These are phyloP conservation scores for Xylota sylvarum DNA, from an alignment of 2,888 invertebrate genomes.

Conservation along the genomic window DNA sequence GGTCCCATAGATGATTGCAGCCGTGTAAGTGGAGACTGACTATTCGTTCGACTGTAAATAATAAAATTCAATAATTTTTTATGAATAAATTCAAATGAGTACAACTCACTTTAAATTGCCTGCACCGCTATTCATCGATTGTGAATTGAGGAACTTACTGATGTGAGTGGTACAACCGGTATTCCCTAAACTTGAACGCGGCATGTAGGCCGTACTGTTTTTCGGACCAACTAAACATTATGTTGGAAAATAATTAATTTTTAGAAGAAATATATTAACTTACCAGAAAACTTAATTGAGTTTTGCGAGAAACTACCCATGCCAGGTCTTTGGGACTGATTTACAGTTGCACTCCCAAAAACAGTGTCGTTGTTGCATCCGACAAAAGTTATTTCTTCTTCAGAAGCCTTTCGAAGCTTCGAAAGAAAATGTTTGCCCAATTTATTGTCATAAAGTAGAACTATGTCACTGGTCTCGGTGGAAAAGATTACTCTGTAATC, in stretches of 20 bases:
- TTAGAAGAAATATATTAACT: neutral
- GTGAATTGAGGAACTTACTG: slow-evolving; percentile 80
- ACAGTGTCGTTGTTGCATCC: slow-evolving; percentile 86
- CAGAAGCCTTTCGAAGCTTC: slow-evolving; percentile 90
- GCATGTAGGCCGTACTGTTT: slow-evolving; percentile 79
- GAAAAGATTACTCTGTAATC: slow-evolving; percentile 90
- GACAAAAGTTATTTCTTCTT: slow-evolving; percentile 89
- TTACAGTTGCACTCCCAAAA: slow-evolving; percentile 79
- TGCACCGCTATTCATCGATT: slow-evolving; percentile 81
- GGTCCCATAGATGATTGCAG: slow-evolving; percentile 83
- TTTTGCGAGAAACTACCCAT: slow-evolving; percentile 80
- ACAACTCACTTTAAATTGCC: slow-evolving; percentile 81
- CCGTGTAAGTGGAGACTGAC: slow-evolving; percentile 82
- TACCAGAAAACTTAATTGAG: slow-evolving; percentile 81
- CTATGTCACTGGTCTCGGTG: slow-evolving; percentile 91
- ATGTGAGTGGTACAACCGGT: slow-evolving; percentile 79
- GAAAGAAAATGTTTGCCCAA: slow-evolving; percentile 93
- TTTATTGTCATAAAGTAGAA: slow-evolving; percentile 92
- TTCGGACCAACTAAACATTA: slow-evolving; percentile 79
- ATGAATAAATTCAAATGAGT: neutral
- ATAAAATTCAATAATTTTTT: neutral
- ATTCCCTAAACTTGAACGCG: slow-evolving; percentile 79
- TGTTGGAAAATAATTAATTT: too few species aligned
- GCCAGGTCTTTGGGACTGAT: slow-evolving; percentile 74
- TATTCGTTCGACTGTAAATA: slow-evolving; percentile 80